Base-by-base conservation (phyloP, 1,140 invertebrate species). In the Steinernema khuongi region DNA sequence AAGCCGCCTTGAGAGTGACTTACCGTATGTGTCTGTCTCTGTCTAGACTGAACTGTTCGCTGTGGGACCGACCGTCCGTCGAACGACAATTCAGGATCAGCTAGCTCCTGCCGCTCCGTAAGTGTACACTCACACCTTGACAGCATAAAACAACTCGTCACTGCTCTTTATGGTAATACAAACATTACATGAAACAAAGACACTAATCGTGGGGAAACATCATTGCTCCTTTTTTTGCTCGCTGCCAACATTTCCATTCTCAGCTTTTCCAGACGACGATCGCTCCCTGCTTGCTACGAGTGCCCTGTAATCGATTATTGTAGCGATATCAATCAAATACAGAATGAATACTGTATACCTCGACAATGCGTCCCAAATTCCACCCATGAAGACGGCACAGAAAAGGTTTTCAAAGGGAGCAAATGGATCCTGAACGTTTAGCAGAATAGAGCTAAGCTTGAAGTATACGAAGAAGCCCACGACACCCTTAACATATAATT, bases 391-490 rank as follows among this genome's bases (percentile, higher is more conserved):
- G 60, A 99, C 88, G 18, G 94, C 93, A 86, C 95, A 98, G 87
- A 94, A 92, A 28, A 99, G 88, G 87, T 99, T 99, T 88, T 99
- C 96, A 85, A 99, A 96, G 50, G 96, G 96, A 77, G 95, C 90
- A 87, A 99, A 97, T 50, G 96, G 96, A 89, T 99, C 96, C 81
- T 96, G 93, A 81, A 99, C 97, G 72, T 95, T 94, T 73, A 99
- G 88, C 22, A 99, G 87, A 78, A 99, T 91, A 4, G 94, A 96
- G 7, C 94, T 97, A 29, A 99, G 85, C 90, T 97, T 97, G 87
- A 99, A 98, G 88, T 99, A 98, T 18, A 98, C 93, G 85, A 99
- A 96, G 90, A 99, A 98, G 79, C 96, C 94, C n/a, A 97, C 94
- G 80, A 98, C 93, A 77, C 94, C 94, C 84, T 81, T 67, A 68